Percentiles rank a stretch among this genome's conserved stretches.
Conservation (phyloP, 2,888 invertebrate species). For the Eumerus sabulonum region DNA sequence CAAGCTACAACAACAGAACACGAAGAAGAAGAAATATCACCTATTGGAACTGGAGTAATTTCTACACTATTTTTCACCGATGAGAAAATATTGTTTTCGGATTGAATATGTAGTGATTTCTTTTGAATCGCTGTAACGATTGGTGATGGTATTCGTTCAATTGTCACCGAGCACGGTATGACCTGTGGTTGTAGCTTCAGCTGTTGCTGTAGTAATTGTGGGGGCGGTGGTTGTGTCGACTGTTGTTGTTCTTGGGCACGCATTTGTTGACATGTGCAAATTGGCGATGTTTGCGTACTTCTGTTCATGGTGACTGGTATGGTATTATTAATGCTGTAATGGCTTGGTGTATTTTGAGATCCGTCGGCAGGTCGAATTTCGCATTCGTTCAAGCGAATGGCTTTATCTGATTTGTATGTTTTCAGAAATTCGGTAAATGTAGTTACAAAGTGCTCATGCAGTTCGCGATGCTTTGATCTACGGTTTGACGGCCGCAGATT, state of each 20-base stretch:
- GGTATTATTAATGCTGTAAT: background rate
- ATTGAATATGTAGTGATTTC: background rate
- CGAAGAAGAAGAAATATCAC: no score
- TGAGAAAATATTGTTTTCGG: no score
- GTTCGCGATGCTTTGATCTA: constrained; percentile 23
- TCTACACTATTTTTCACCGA: no score
- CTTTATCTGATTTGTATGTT: constrained; percentile 21
- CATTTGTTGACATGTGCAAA: no score
- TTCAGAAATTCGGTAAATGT: constrained; percentile 49
- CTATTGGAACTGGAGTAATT: no score
- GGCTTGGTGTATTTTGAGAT: constrained; percentile 15
- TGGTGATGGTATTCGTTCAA: constrained; percentile 56
- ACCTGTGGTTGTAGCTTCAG: background rate
- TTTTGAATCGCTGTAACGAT: constrained; percentile 46
- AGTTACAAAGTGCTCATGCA: constrained; percentile 43
- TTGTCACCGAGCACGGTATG: constrained; percentile 34
- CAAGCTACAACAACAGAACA: background rate
- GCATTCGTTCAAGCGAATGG: constrained; percentile 9
- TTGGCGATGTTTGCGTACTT: background rate
- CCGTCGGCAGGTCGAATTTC: constrained; percentile 17
- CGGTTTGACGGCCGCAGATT: constrained; percentile 35
- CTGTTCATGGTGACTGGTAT: background rate
- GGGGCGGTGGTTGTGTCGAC: constrained; percentile 47
- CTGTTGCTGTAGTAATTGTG: background rate
- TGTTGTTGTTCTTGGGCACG: no score